A percentile compares a stretch with the other conserved stretches of the same genome.
These are phyloP conservation scores for Pachycephala philippinensis DNA, from an alignment of 2,113 vertebrate genomes.

Conservation along the genomic window DNA sequence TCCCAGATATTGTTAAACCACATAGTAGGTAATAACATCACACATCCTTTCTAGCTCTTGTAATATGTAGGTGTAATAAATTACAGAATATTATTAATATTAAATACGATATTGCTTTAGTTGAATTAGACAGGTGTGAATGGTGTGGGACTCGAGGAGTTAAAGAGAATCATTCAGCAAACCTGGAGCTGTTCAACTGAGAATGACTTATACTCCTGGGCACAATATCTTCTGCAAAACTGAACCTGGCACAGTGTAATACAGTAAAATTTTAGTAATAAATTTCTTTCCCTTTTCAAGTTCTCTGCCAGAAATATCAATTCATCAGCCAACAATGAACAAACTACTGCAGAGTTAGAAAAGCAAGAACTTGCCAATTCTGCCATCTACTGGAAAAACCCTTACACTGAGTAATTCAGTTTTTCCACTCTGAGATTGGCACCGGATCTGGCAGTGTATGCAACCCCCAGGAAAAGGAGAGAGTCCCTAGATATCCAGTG, in stretches of 20 bases:
- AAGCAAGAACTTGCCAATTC: constrained; percentile 30
- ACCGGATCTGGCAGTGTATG: neutral
- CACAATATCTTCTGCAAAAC: constrained; percentile 13
- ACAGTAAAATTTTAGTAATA: constrained; percentile 35
- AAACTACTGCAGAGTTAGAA: neutral
- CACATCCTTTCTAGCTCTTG: neutral
- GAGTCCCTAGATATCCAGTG: neutral
- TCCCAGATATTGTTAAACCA: neutral
- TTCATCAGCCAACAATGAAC: constrained; percentile 2
- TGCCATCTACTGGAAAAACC: constrained; percentile 66
- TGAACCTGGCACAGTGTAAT: neutral
- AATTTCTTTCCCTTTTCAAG: constrained; percentile 30
- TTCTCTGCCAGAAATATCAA: constrained; percentile 11
- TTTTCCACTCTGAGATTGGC: neutral
- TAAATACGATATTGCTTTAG: neutral
- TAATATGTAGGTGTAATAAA: neutral
- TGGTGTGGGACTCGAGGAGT: neutral
- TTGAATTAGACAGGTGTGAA: neutral
- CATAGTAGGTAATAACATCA: neutral
- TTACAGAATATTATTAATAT: neutral
- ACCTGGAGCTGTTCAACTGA: neutral
- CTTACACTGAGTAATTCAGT: neutral
- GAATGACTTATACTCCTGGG: constrained; percentile 24
- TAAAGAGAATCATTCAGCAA: constrained; percentile 12
- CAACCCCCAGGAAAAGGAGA: neutral